Conservation (phyloP, 2,797 vertebrate species). For the Caiman crocodilus region DNA sequence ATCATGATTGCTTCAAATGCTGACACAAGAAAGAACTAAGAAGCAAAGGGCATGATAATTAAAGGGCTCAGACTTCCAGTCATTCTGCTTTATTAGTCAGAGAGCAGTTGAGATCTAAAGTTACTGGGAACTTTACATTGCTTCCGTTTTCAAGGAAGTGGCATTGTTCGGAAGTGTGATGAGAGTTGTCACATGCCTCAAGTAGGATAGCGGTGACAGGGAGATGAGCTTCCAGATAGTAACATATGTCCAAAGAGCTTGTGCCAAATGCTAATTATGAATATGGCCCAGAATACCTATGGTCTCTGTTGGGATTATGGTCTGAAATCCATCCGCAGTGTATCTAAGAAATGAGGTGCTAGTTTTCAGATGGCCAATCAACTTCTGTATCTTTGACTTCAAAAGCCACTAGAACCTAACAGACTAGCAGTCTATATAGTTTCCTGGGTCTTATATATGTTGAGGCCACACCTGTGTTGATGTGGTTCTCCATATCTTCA, state of each 20-base stretch:
- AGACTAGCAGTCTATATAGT: not conserved
- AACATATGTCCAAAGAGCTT: not conserved
- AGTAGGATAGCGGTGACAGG: not conserved
- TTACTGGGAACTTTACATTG: not conserved
- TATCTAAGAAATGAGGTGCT: not conserved
- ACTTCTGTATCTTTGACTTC: not conserved
- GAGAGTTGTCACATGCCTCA: not conserved
- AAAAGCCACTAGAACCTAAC: not conserved
- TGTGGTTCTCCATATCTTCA: not conserved
- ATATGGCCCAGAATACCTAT: not conserved
- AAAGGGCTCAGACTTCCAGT: not conserved
- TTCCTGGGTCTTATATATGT: not conserved
- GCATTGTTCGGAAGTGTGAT: not conserved
- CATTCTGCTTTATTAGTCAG: not conserved
- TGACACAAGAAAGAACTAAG: not conserved
- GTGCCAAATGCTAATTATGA: not conserved
- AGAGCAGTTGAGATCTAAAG: not conserved
- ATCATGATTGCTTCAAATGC: not conserved
- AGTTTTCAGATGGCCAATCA: rapidly evolving
- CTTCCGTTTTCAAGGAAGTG: not conserved
- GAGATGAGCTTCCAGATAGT: not conserved
- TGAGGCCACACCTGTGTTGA: not conserved
- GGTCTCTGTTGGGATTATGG: rapidly evolving
- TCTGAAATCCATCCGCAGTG: not conserved
- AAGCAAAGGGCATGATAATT: not conserved